Evolutionary conservation across 2,888 invertebrate genomes (phyloP).

Genomic region (Ochropacha duplaris): DNA sequence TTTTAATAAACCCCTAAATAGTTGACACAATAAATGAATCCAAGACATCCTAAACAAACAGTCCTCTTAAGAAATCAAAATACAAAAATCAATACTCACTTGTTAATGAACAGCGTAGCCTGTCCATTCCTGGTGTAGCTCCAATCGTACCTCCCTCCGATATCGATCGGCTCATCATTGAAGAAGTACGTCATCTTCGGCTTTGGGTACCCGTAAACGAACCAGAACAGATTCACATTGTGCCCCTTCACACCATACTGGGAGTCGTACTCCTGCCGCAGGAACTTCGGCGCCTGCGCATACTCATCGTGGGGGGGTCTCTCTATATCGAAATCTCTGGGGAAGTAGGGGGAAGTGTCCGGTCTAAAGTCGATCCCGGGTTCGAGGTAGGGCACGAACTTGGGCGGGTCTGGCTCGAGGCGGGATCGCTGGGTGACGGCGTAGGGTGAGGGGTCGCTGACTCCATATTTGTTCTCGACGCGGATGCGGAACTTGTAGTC

Average conservation of each 20-base stretch:
- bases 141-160: constrained; percentile 92
- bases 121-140: constrained; percentile 95
- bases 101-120: constrained; percentile 94
- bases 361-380: constrained; percentile 92
- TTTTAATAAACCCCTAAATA: too few species aligned
- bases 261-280: constrained; percentile 92
- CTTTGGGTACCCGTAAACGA: constrained; percentile 97
- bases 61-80: neutral
- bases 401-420: constrained; percentile 90
- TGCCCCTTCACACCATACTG: constrained; percentile 97
- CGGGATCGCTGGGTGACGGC: constrained; percentile 91
- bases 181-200: constrained; percentile 96
- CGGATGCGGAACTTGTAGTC: constrained; percentile 98
- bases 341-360: constrained; percentile 93
- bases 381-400: constrained; percentile 90
- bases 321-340: constrained; percentile 95
- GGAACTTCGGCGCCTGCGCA: constrained; percentile 92
- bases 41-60: too few species aligned
- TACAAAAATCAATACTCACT: constrained; percentile 75
- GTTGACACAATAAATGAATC: too few species aligned
- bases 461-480: constrained; percentile 98
- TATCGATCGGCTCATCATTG: constrained; percentile 91
- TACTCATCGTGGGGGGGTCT: constrained; percentile 93
- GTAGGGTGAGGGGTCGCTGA: constrained; percentile 97
- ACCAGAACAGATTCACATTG: constrained; percentile 95